These are phyloP conservation scores for Himalopsyche tibetana DNA, from an alignment of 2,888 invertebrate species.

Conservation along the genomic window DNA sequence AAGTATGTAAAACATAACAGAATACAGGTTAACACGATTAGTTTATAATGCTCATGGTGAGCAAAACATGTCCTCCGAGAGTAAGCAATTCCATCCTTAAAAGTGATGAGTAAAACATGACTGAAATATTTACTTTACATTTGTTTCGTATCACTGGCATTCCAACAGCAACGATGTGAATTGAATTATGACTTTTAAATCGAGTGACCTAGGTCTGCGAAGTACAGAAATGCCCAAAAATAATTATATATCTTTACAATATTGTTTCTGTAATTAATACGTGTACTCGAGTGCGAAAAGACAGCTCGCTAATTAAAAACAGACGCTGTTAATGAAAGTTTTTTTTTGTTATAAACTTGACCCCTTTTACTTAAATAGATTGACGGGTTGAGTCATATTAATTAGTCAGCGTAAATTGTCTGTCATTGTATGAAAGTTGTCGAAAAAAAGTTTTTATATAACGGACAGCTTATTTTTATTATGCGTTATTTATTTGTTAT, in stretches of 20 bases:
- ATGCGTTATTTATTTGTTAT: no score
- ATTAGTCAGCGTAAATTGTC: neutral
- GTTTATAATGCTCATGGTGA: no score
- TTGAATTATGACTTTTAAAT: constrained; percentile 19
- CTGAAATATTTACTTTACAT: no score
- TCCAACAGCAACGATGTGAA: constrained; percentile 14
- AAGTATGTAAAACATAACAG: no score
- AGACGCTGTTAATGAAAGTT: neutral
- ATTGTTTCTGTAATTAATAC: neutral
- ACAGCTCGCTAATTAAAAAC: neutral
- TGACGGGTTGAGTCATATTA: neutral
- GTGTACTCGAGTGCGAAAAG: neutral
- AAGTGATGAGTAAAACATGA: no score
- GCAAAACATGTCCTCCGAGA: no score
- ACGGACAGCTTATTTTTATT: no score
- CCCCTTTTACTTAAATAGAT: neutral
- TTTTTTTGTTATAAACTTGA: neutral
- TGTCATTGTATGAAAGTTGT: neutral
- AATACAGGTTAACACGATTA: no score
- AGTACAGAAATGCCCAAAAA: constrained; percentile 10
- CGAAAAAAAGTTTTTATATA: no score
- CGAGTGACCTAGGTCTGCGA: neutral
- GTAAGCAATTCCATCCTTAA: no score
- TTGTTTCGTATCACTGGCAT: neutral
- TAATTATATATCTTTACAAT: neutral